Conservation (phyloP, 92 coral and sea anemone genomes). For the Blastomussa wellsi region DNA sequence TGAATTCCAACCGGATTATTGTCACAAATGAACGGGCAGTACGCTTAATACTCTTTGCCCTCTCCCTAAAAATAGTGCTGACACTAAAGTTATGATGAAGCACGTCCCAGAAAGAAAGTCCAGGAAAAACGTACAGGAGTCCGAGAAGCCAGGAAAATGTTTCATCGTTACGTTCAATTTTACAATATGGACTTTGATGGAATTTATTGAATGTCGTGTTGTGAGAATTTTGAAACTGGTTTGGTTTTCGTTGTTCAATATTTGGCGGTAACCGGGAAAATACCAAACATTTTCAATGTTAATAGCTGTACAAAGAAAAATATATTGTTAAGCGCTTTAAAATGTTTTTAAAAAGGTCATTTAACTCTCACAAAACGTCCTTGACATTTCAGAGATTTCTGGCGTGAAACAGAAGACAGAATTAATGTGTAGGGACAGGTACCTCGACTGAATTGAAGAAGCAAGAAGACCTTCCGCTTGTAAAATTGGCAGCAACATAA, state of each 20-base stretch:
- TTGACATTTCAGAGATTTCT: constrained; percentile 4
- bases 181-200: neutral
- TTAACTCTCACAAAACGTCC: constrained; percentile 19
- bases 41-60: neutral
- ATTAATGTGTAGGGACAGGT: neutral
- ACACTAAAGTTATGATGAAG: neutral
- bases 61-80: constrained; percentile 10
- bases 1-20: constrained; percentile 7
- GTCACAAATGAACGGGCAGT: neutral
- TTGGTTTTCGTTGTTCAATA: neutral
- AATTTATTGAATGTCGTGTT: neutral
- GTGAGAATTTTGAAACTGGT: neutral
- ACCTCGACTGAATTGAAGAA: neutral
- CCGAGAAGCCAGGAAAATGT: neutral
- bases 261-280: neutral
- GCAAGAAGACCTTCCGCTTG: no score
- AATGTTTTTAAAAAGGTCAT: constrained; percentile 21
- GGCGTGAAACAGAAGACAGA: neutral
- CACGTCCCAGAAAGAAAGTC: constrained; percentile 14
- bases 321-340: constrained; percentile 1
- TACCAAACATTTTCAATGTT: neutral
- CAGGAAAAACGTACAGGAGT: neutral
- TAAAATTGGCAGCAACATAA: no score
- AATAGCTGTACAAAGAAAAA: neutral
- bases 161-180: neutral